Evolutionary conservation across 1,140 invertebrate genomes (phyloP).

Genomic region (Nasonia giraulti): DNA sequence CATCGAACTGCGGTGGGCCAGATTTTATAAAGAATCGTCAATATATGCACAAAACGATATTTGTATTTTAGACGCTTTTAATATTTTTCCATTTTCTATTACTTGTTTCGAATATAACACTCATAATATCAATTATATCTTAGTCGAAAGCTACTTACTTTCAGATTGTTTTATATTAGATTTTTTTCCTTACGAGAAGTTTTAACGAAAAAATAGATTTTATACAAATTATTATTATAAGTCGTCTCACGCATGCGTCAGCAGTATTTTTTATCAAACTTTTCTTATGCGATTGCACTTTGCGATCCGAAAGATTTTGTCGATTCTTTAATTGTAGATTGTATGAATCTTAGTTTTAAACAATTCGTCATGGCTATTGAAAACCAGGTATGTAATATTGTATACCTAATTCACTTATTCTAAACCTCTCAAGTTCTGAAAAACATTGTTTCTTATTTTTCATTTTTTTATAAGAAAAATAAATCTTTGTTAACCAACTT

Average conservation of each 20-base stretch:
- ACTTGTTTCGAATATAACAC: conserved; percentile 13
- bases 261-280: conserved; percentile 9
- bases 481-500: not conserved
- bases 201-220: conserved; percentile 30
- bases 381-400: not conserved
- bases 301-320: not conserved
- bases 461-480: not conserved
- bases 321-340: not conserved
- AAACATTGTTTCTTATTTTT: too few relatives aligned
- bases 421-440: not conserved
- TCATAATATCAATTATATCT: conserved; percentile 23
- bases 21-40: conserved; percentile 5
- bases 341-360: not conserved
- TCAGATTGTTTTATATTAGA: conserved; percentile 32
- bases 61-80: not conserved
- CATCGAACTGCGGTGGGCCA: conserved; percentile 14
- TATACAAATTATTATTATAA: conserved; percentile 32
- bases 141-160: conserved; percentile 39
- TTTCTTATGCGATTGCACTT: conserved; percentile 3
- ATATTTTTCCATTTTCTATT: not conserved
- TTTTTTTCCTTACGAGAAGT: conserved; percentile 18
- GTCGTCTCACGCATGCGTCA: conserved; percentile 28
- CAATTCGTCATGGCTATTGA: not conserved
- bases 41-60: not conserved
- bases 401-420: not conserved